Evolutionary conservation across 2,797 vertebrate species (phyloP), one percentile per base, ranked within the genome.

Genomic region (Enoplosus armatus): DNA sequence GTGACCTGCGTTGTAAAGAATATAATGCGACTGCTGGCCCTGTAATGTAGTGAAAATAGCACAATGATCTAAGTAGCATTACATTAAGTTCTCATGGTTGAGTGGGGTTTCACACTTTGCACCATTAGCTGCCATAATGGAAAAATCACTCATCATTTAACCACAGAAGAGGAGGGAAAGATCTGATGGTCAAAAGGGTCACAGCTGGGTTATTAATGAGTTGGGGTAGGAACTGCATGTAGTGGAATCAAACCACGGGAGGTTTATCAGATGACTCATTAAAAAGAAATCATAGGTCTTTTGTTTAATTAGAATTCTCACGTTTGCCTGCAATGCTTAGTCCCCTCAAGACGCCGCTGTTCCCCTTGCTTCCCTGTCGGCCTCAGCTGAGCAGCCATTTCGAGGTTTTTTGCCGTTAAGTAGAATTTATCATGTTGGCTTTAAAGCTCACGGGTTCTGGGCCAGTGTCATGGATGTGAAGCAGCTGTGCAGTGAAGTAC

Each of bases 341-440:
- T 94, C 91, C 93, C 89, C 89, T 94, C 90, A 91, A 95, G 93
- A 94, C 90, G 64, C 84, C 85, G 90, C 93, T 94, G 93, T 93
- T 94, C 85, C 83, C 92, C 89, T 92, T 85, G 90, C 92, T 83
- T 85, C 29, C 79, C 88, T 86, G 54, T 70, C 2, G 47, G 75
- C 87, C 86, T 89, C 78, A 47, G 82, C 82, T 81, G 71, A 84
- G 77, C 77, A 77, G 86, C 86, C 79, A 76, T 89, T 90, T 83
- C 82, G 74, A 72, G 60, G 50, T 76, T 83, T 18, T 53, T 69
- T 53, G 18, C n/a, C 67, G 37, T 90, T 85, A 72, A 71, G 70
- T 33, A 77, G 63, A 84, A 85, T 72, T 77, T 61, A 75, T 69
- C 58, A 51, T n/a, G 22, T 65, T 76, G 63, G 56, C 74, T 85